These are phyloP conservation scores for Drosophila sulfurigaster DNA, from an alignment of 1,140 invertebrate genomes.

Conservation along the genomic window DNA sequence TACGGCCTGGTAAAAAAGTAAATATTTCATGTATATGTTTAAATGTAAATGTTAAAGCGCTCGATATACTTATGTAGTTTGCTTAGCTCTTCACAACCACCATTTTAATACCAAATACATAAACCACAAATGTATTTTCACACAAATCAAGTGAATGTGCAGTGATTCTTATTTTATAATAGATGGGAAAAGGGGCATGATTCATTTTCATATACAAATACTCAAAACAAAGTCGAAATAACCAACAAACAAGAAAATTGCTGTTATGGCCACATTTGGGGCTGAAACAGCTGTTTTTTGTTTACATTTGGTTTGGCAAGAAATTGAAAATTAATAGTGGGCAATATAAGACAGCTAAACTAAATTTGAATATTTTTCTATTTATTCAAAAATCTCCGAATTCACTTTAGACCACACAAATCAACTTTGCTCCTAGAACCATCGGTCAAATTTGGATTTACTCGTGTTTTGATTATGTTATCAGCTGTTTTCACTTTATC, in stretches of 20 bases:
- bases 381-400: too few species aligned
- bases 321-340: too few species aligned
- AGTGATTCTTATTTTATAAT: not conserved
- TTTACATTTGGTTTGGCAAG: too few species aligned
- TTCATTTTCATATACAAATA: too few species aligned
- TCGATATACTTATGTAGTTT: constrained; percentile 49
- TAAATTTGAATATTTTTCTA: too few species aligned
- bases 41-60: constrained; percentile 29
- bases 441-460: too few species aligned
- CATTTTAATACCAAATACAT: constrained; percentile 32
- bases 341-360: too few species aligned
- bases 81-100: constrained; percentile 39
- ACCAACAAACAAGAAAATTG: not conserved
- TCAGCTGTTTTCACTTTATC: too few species aligned
- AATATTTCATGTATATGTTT: constrained; percentile 29
- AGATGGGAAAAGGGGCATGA: not conserved
- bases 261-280: not conserved
- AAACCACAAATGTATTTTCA: constrained; percentile 48
- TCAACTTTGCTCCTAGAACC: too few species aligned
- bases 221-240: not conserved
- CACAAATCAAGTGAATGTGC: not conserved
- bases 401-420: too few species aligned
- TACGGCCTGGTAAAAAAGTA: constrained; percentile 58
- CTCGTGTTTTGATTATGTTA: too few species aligned
- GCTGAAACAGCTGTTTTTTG: not conserved